Conservation (phyloP, 2,797 vertebrate species). For the Thunnus albacares region DNA sequence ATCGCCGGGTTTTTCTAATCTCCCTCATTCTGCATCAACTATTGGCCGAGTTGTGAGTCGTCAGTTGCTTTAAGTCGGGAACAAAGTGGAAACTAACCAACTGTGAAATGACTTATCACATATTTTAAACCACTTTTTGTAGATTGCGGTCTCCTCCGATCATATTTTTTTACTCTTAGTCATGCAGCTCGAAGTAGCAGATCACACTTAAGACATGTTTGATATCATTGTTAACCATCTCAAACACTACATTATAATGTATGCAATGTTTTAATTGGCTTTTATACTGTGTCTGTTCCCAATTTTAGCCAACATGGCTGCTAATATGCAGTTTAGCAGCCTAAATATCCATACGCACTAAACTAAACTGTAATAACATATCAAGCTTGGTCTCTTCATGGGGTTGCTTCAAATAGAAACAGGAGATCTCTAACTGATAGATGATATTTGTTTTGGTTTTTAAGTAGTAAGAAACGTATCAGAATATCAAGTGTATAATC, state of each 20-base stretch:
- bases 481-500: not conserved
- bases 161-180: constrained; percentile 9
- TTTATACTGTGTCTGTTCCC: not conserved
- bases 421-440: not conserved
- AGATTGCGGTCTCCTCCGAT: constrained; percentile 19
- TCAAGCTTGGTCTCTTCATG: accelerated
- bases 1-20: constrained; percentile 36
- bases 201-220: not conserved
- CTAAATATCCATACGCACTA: not conserved
- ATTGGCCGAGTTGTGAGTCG: constrained; percentile 48
- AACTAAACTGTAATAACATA: not conserved
- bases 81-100: constrained; percentile 41
- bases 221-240: not conserved
- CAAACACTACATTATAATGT: too few species aligned
- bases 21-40: constrained; percentile 14
- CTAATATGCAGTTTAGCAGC: not conserved
- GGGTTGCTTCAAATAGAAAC: not conserved
- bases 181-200: not conserved
- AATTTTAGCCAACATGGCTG: too few species aligned
- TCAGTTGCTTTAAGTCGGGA: constrained; percentile 37
- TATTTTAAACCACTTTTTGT: constrained; percentile 11
- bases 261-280: not conserved
- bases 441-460: not conserved
- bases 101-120: constrained; percentile 48
- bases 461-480: not conserved